phyloP scores from a whole-genome alignment of 2,797 vertebrate genomes.

The Enteromius fasciolatus region DNA sequence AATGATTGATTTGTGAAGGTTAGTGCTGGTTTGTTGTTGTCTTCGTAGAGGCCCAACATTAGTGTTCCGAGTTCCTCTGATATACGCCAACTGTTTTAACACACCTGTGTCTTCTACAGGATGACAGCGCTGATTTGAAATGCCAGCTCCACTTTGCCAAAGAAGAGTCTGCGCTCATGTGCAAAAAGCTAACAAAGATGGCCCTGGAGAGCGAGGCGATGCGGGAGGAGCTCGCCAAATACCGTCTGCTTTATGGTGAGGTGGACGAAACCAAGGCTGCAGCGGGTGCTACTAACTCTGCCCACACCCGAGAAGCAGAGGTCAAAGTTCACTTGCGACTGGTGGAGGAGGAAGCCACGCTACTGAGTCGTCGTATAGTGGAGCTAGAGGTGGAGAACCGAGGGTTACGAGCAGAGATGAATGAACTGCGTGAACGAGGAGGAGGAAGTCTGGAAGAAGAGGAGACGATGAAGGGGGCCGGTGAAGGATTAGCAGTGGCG shows the following conservation, averaged over 20 bases:
- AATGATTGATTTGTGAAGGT: neutral
- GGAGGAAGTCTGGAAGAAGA: slow-evolving; percentile 79
- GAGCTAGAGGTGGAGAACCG: slow-evolving; percentile 98
- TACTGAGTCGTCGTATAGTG: slow-evolving; percentile 93
- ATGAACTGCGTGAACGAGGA: slow-evolving; percentile 75
- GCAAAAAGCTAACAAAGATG: slow-evolving; percentile 95
- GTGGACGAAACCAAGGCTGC: slow-evolving; percentile 78
- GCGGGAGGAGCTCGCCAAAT: slow-evolving; percentile 90
- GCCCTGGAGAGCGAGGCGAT: slow-evolving; percentile 90
- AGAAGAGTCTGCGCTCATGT: slow-evolving; percentile 96
- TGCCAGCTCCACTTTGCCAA: slow-evolving; percentile 98
- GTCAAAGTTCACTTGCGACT: slow-evolving; percentile 93
- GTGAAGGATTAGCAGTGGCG: slow-evolving; percentile 67
- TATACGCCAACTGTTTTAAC: neutral
- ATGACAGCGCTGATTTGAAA: slow-evolving; percentile 92
- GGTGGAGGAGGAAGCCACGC: slow-evolving; percentile 96
- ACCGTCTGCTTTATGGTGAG: slow-evolving; percentile 87
- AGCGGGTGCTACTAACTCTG: slow-evolving; percentile 79
- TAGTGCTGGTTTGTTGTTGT: neutral
- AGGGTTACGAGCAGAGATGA: slow-evolving; percentile 91
- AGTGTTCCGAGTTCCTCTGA: neutral
- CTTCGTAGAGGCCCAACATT: neutral
- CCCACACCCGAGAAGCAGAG: slow-evolving; percentile 86
- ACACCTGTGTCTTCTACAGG: slow-evolving; percentile 72
- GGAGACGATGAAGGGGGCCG: slow-evolving; percentile 67